Evolutionary conservation across 2,113 vertebrate genomes (phyloP).

Genomic region (Prionailurus viverrinus): DNA sequence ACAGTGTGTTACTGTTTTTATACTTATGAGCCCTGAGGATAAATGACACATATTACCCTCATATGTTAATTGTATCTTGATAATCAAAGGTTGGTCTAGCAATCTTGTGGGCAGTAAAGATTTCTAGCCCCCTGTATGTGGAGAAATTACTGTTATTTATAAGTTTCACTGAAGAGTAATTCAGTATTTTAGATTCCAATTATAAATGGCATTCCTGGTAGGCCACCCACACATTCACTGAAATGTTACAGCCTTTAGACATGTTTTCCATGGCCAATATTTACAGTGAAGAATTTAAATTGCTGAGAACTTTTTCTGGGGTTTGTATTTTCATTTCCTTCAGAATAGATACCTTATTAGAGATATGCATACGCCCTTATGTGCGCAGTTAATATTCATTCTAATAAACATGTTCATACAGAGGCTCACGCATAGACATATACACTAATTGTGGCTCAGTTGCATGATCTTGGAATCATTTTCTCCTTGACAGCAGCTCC

Average conservation of each 20-base stretch:
- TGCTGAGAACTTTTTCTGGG: constrained; percentile 2
- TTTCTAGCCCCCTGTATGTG: constrained; percentile 81
- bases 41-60: constrained; percentile 88
- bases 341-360: background rate
- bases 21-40: constrained; percentile 87
- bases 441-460: background rate
- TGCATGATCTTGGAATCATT: background rate
- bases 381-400: background rate
- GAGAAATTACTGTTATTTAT: constrained; percentile 83
- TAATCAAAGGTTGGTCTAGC: constrained; percentile 86
- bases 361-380: background rate
- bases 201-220: constrained; percentile 53
- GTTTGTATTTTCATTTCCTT: background rate
- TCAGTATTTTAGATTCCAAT: constrained; percentile 81
- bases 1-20: constrained; percentile 89
- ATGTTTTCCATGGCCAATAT: constrained; percentile 17
- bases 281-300: constrained; percentile 31
- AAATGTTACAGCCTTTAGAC: background rate
- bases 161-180: constrained; percentile 76
- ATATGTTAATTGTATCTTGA: constrained; percentile 90
- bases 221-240: background rate
- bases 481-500: background rate
- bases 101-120: constrained; percentile 85
- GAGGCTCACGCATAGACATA: background rate
- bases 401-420: background rate